Percentiles rank a stretch among this genome's conserved stretches.
Conservation (phyloP, 2,797 vertebrate species). For the Xerus rutilus region DNA sequence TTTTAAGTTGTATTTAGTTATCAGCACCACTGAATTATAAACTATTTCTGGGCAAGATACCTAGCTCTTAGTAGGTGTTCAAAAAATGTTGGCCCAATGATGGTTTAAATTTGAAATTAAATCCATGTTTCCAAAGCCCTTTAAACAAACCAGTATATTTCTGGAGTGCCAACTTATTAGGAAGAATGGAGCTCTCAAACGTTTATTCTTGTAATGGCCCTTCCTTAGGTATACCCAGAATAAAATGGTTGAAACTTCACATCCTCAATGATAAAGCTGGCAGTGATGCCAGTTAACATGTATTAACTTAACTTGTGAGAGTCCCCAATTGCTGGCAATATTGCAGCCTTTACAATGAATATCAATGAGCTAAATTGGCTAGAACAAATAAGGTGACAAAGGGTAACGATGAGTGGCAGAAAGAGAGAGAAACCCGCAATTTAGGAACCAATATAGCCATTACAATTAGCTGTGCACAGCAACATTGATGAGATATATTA, state of each 20-base stretch:
- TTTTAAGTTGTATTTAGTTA: neutral
- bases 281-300: constrained; percentile 70
- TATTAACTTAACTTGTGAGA: constrained; percentile 80
- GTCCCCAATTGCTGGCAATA: constrained; percentile 77
- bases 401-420: constrained; percentile 85
- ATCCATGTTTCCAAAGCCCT: neutral
- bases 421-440: constrained; percentile 78
- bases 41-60: neutral
- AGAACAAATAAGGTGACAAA: constrained; percentile 88
- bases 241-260: constrained; percentile 69
- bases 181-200: neutral
- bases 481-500: constrained; percentile 64
- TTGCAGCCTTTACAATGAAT: constrained; percentile 82
- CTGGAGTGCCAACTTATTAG: neutral
- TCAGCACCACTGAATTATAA: neutral
- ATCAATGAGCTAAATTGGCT: constrained; percentile 88
- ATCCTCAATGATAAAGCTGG: constrained; percentile 32
- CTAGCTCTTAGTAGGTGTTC: neutral
- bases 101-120: constrained; percentile 15
- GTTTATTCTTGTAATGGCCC: neutral
- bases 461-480: constrained; percentile 64
- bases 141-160: constrained; percentile 24
- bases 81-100: neutral
- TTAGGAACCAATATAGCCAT: constrained; percentile 75
- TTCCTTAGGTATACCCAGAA: constrained; percentile 38